phyloP scores from a whole-genome alignment of 2,797 vertebrate species.

The Trichosurus vulpecula region DNA sequence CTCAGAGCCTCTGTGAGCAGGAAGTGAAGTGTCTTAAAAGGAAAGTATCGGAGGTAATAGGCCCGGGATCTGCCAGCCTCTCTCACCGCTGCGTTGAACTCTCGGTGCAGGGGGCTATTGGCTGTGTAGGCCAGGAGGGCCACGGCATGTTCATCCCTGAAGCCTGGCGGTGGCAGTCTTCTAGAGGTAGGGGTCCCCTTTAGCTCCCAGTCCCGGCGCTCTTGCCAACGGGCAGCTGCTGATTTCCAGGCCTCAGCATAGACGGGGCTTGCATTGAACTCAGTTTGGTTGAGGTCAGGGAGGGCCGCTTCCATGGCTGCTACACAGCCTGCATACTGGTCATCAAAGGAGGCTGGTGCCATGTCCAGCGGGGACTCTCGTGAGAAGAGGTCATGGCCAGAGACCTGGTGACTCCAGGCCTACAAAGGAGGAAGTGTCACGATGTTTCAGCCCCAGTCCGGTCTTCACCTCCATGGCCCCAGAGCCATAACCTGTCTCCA shows the following conservation, averaged over 20 bases:
- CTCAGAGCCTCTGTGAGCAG: constrained; percentile 81
- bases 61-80: constrained; percentile 72
- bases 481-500: background rate
- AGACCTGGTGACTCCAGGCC: constrained; percentile 52
- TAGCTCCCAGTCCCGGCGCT: constrained; percentile 2
- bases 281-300: constrained; percentile 72
- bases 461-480: background rate
- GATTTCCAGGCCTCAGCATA: constrained; percentile 69
- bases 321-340: constrained; percentile 80
- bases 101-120: constrained; percentile 65
- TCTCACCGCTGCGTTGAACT: constrained; percentile 77
- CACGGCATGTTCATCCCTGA: constrained; percentile 69
- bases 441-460: background rate
- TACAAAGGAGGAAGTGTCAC: background rate
- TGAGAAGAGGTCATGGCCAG: constrained; percentile 68
- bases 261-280: constrained; percentile 74
- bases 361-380: constrained; percentile 77
- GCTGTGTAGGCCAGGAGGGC: constrained; percentile 82
- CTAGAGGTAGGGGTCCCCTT: constrained; percentile 32
- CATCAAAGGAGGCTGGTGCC: constrained; percentile 80
- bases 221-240: constrained; percentile 69
- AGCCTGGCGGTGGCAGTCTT: accelerated
- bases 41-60: constrained; percentile 78
- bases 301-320: constrained; percentile 74
- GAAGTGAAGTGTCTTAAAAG: constrained; percentile 84